Percentiles rank a stretch among this genome's conserved stretches.
These are phyloP conservation scores for Agonum fuliginosum DNA, from an alignment of 2,888 invertebrate genomes.

Conservation along the genomic window DNA sequence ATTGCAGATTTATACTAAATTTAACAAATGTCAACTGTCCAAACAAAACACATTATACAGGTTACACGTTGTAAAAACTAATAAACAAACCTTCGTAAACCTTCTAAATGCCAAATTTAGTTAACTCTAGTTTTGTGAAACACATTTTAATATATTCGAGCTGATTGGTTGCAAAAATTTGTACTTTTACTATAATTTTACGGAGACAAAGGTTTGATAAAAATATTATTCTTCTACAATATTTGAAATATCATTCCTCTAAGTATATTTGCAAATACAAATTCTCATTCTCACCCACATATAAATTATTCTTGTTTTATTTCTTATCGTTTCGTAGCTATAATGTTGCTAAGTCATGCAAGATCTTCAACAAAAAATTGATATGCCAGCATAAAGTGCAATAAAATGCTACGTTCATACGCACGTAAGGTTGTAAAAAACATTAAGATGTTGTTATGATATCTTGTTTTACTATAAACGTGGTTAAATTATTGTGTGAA, in stretches of 20 bases:
- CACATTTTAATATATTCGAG: no score
- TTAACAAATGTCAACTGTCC: neutral
- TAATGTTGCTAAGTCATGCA: conserved; percentile 22
- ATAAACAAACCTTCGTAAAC: neutral
- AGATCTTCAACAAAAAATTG: neutral
- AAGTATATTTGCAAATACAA: no score
- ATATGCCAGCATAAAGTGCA: neutral
- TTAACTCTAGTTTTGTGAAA: no score
- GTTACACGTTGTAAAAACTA: neutral
- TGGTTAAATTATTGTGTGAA: no score
- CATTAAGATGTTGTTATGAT: conserved; percentile 6
- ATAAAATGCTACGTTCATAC: neutral
- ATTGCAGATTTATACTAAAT: neutral
- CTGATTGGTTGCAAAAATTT: no score
- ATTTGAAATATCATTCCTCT: no score
- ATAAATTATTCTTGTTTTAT: neutral
- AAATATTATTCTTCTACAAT: no score
- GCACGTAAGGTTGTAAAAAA: conserved; percentile 15
- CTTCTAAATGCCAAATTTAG: no score
- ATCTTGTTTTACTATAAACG: neutral
- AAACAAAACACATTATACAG: neutral
- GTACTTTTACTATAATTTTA: no score
- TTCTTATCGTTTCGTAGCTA: neutral
- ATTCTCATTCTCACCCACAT: neutral
- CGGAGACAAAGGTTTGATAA: no score